Conservation (phyloP, 1,140 invertebrate genomes). For the Drosophila navojoa region DNA sequence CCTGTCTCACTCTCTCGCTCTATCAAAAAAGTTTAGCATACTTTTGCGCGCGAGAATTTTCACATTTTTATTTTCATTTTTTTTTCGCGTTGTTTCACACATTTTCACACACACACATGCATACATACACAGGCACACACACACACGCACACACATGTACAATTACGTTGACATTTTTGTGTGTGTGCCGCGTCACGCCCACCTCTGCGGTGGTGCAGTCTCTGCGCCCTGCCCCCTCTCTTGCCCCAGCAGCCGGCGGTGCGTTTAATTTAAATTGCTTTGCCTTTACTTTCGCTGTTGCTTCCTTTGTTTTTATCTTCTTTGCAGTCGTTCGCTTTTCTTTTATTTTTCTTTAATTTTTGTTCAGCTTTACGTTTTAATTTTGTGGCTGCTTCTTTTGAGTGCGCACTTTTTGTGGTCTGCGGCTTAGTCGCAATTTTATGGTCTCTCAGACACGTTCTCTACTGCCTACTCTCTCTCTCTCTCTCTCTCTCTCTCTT, state of each 20-base stretch:
- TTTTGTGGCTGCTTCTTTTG: conserved; percentile 35
- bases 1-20: too few relatives aligned
- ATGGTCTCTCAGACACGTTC: conserved; percentile 25
- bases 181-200: conserved; percentile 28
- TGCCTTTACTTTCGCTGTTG: conserved; percentile 28
- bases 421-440: conserved; percentile 41
- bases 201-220: not conserved
- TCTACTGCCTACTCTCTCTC: conserved; percentile 2
- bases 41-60: conserved; percentile 57
- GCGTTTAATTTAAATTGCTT: conserved; percentile 78
- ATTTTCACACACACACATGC: conserved; percentile 61
- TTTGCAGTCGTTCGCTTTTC: conserved; percentile 32
- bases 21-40: conserved; percentile 53
- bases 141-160: conserved; percentile 24
- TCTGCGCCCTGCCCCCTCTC: not conserved
- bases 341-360: conserved; percentile 28
- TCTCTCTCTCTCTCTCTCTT: not conserved
- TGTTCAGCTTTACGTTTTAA: conserved; percentile 25
- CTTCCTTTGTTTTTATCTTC: not conserved
- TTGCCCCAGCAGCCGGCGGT: conserved; percentile 7
- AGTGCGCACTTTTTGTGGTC: conserved; percentile 50
- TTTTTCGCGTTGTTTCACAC: conserved; percentile 20
- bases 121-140: conserved; percentile 39
- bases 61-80: conserved; percentile 27
- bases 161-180: conserved; percentile 55